phyloP scores from a whole-genome alignment of 2,888 invertebrate genomes.

The Ecdyonurus torrentis region DNA sequence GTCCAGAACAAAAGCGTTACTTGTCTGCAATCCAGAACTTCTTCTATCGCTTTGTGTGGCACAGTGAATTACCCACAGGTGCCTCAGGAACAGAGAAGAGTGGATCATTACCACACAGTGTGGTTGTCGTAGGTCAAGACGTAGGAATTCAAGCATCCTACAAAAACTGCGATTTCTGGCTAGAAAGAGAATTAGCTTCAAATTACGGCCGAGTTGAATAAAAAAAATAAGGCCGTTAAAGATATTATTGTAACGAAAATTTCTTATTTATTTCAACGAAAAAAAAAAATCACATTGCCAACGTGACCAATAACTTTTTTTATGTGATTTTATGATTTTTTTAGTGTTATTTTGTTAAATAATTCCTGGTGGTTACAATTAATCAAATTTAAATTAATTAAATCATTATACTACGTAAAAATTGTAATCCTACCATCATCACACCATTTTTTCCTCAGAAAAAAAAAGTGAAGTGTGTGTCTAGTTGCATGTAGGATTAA shows the following conservation, averaged over 20 bases:
- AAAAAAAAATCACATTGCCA: too few species aligned
- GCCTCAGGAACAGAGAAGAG: not conserved
- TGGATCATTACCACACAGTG: not conserved
- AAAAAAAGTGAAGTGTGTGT: too few species aligned
- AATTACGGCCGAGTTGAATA: not conserved
- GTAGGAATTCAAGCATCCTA: not conserved
- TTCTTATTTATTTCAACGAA: too few species aligned
- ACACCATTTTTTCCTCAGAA: too few species aligned
- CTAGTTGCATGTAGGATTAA: too few species aligned
- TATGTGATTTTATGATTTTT: not conserved
- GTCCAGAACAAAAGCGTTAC: not conserved
- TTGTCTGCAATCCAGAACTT: not conserved
- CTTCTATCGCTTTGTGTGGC: constrained; percentile 2
- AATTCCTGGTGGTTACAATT: not conserved
- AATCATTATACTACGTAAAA: too few species aligned
- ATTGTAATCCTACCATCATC: too few species aligned
- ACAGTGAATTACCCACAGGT: not conserved
- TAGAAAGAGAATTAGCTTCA: not conserved
- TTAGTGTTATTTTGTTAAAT: not conserved
- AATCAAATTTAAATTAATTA: too few species aligned
- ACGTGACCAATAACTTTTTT: too few species aligned
- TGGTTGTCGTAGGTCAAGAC: not conserved
- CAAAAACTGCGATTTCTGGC: not conserved
- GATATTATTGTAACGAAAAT: too few species aligned
- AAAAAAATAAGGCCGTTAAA: not conserved